A percentile compares a stretch with the other conserved stretches of the same genome.
phyloP scores from a whole-genome alignment of 2,888 invertebrate genomes.

The Lithosia quadra region DNA sequence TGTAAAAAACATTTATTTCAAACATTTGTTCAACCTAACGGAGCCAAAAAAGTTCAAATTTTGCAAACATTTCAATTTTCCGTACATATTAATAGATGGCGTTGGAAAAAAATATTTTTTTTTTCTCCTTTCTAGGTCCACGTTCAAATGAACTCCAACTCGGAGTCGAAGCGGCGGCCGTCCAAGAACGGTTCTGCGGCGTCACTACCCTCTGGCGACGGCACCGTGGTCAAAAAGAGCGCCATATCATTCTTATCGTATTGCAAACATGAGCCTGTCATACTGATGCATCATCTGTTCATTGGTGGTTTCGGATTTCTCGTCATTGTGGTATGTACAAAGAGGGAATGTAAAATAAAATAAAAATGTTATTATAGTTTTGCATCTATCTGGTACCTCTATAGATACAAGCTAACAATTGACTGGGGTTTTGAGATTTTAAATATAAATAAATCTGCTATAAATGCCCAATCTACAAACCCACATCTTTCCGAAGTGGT shows the following conservation, averaged over 20 bases:
- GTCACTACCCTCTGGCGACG: slow-evolving; percentile 39
- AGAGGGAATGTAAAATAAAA: no score
- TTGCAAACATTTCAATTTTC: no score
- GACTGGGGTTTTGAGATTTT: no score
- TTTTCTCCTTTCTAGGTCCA: slow-evolving; percentile 65
- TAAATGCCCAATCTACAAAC: no score
- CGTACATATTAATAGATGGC: no score
- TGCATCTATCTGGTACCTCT: no score
- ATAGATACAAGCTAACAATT: no score
- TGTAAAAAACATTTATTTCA: no score
- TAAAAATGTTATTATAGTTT: no score
- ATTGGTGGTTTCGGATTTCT: slow-evolving; percentile 91
- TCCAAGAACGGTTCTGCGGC: slow-evolving; percentile 49
- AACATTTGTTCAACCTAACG: not conserved
- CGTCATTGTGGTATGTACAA: slow-evolving; percentile 89
- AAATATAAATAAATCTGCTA: no score
- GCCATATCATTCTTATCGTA: slow-evolving; percentile 82
- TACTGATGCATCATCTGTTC: slow-evolving; percentile 91
- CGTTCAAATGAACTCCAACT: slow-evolving; percentile 65
- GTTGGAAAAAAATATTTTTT: no score
- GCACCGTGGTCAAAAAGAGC: slow-evolving; percentile 47
- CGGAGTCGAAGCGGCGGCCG: slow-evolving; percentile 55
- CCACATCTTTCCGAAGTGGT: no score
- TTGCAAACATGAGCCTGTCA: slow-evolving; percentile 89
- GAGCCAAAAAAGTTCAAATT: not conserved